Base-by-base conservation (phyloP, 2,113 vertebrate genomes). In the Microcebus murinus region DNA sequence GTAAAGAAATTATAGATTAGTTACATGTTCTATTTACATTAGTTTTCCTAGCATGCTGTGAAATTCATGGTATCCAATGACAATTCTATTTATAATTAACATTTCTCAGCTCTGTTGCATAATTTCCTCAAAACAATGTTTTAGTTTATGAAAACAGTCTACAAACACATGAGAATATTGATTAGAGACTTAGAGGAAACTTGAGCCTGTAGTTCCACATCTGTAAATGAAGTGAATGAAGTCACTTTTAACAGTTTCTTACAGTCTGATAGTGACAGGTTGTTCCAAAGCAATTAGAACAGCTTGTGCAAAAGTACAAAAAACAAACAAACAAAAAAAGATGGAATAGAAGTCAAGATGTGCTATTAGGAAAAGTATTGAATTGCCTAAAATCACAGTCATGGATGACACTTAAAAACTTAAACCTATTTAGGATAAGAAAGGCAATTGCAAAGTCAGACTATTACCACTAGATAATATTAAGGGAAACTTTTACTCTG, bases 121-220 rank as follows among this genome's bases (percentile, higher is more conserved):
- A 92, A 96, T 73, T 89, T 94, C 79, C 80, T 79, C 55, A 84
- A 87, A 96, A 94, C 70, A 95, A 39, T 67, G 18, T 80, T 85
- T 86, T 86, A 59, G 89, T 55, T 85, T 87, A 83, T 73, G 45
- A 86, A 93, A 95, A 91, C 6, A 82, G 15, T 82, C 83, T 91
- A 42, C 39, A 97, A 85, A 86, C 77, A 92, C 6, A 45, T 70
- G 45, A 86, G 61, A 39, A 82, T 13, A 61, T 27, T 76, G 68
- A 94, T 52, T 45, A 68, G 8, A 36, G 15, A 67, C 36, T 94
- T n/a, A 48, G 45, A 71, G 48, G 48, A 73, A 96, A 73, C 31
- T 6, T 77, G 70, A 57, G n/a, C 48, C 71, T 68, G 67, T 50
- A 39, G 42, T 74, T 87, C 50, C 39, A 59, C 39, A 92, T 79